Evolutionary conservation across 2,888 invertebrate species (phyloP).

Genomic region (Elysia crispata): DNA sequence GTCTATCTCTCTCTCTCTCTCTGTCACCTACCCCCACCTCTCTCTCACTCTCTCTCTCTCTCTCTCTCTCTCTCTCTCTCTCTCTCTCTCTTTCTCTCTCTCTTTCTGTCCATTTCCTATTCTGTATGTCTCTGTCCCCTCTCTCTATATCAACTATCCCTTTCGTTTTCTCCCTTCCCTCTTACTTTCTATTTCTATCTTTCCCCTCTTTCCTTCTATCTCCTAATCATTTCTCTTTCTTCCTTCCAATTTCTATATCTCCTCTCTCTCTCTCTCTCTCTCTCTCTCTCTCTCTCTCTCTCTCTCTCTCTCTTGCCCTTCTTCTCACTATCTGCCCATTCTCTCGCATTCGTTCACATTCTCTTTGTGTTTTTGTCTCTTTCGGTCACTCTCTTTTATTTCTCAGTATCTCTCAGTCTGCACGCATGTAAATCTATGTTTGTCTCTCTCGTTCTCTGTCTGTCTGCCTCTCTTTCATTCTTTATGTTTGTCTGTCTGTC

Average conservation of each 20-base stretch:
- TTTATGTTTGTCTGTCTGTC: background rate
- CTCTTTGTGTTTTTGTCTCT: background rate
- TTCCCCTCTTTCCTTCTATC: too few species aligned
- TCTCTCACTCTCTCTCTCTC: background rate
- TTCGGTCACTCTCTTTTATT: background rate
- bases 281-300: constrained; percentile 1
- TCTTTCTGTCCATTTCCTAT: background rate
- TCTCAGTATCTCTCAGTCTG: background rate
- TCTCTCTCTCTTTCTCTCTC: background rate
- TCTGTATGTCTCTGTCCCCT: background rate
- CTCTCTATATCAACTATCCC: too few species aligned
- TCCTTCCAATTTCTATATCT: background rate
- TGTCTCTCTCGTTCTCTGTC: background rate
- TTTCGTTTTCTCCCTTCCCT: background rate
- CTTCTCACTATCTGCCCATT: background rate
- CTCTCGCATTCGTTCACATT: background rate
- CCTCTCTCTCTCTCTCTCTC: constrained; percentile 7
- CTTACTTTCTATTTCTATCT: background rate
- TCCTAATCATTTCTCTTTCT: too few species aligned
- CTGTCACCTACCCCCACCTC: background rate
- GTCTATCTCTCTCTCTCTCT: background rate
- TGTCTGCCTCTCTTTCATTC: background rate
- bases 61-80: background rate
- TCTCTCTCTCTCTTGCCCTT: too few species aligned
- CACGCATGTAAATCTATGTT: too few species aligned